Evolutionary conservation across 1,140 invertebrate genomes (phyloP).

Genomic region (Drosophila erecta): DNA sequence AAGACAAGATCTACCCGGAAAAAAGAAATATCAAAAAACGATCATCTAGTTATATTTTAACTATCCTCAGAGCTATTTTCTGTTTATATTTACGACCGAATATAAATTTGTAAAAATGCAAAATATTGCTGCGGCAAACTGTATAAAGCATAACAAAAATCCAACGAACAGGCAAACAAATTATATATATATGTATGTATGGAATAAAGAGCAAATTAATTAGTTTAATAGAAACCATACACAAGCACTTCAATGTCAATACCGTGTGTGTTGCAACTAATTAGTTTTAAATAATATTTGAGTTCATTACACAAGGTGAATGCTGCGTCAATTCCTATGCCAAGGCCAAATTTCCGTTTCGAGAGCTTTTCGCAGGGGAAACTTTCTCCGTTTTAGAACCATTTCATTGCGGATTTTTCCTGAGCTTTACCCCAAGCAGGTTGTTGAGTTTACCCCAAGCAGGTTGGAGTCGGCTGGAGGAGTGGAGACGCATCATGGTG

Average conservation of each 20-base stretch:
- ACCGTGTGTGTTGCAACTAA: slow-evolving; percentile 53
- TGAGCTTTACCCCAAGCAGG: slow-evolving; percentile 37
- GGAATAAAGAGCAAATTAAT: slow-evolving; percentile 69
- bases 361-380: slow-evolving; percentile 44
- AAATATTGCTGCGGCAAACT: slow-evolving; percentile 40
- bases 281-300: slow-evolving; percentile 67
- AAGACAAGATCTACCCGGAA: slow-evolving; percentile 15
- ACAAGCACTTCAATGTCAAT: slow-evolving; percentile 15
- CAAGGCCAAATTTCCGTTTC: slow-evolving; percentile 49
- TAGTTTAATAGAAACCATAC: slow-evolving; percentile 65
- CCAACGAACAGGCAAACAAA: slow-evolving; percentile 54
- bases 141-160: slow-evolving; percentile 48
- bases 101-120: slow-evolving; percentile 59
- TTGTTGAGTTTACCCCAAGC: slow-evolving; percentile 28
- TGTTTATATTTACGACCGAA: slow-evolving; percentile 60
- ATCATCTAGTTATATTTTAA: slow-evolving; percentile 22
- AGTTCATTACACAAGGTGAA: slow-evolving; percentile 53
- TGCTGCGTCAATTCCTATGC: slow-evolving; percentile 53
- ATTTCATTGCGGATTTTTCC: slow-evolving; percentile 25
- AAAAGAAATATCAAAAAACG: slow-evolving; percentile 15
- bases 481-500: neutral
- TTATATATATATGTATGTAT: slow-evolving; percentile 35
- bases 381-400: slow-evolving; percentile 47
- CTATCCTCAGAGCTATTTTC: slow-evolving; percentile 42
- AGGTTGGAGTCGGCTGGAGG: slow-evolving; percentile 7